Evolutionary conservation across 37 sponge, comb jelly and placozoan genomes (phyloP), one percentile per base, ranked within the genome.

Genomic region (Dysidea cf. avara): DNA sequence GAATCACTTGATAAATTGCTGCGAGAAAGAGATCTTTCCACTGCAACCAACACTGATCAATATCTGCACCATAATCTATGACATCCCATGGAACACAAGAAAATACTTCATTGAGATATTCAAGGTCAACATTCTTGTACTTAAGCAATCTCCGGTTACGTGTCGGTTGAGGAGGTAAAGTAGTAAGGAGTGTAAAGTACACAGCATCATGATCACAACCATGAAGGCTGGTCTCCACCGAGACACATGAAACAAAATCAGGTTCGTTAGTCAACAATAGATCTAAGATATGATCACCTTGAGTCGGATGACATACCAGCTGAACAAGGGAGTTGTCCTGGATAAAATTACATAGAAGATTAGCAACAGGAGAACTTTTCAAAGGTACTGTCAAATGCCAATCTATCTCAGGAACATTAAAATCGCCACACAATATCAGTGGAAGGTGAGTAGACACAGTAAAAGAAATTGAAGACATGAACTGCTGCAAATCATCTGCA

Each of bases 361-460:
- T n/a, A n/a, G 51, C 24, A 20, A 26, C 9, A 11, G 60, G 21
- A 11, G 21, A 24, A 58, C 9, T 58, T n/a, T n/a, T n/a, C n/a
- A n/a, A n/a, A n/a, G n/a, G n/a, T n/a, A n/a, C n/a, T 20, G 16
- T 9, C n/a, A n/a, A n/a, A n/a, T n/a, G n/a, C 6, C 37, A 30
- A 7, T 26, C 48, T 13, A 68, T 12, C 12, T 30, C 39, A 3
- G 63, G 75, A 24, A 60, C 16, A 33, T 74, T 74, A 26, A 74
- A 74, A 52, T 74, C 75, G 28, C 75, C 75, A 37, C 47, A 39
- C 9, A 74, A 50, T 5, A 74, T 25, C 32, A 74, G 58, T 5
- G 61, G n/a, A n/a, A n/a, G 49, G n/a, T n/a, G n/a, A 14, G 63
- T 61, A 11, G 58, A 3, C 12, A 48, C 51, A 7, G 24, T 35